Evolutionary conservation across 92 coral and sea anemone genomes (phyloP).

Genomic region (Palythoa grandis): DNA sequence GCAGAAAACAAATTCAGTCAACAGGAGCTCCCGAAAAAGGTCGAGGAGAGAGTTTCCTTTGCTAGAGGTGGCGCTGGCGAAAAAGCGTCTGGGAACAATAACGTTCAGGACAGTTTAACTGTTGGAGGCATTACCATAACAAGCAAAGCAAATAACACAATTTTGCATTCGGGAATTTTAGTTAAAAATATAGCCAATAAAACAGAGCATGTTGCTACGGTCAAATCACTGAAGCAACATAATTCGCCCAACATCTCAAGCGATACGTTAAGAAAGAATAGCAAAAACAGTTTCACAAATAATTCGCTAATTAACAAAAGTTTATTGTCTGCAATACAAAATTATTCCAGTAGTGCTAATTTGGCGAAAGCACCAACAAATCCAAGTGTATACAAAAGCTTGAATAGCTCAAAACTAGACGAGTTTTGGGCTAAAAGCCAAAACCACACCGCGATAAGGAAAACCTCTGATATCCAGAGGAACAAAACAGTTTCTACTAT

Average conservation of each 20-base stretch:
- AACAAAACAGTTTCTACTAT: neutral
- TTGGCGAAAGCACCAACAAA: neutral
- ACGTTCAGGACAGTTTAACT: neutral
- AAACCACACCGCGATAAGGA: neutral
- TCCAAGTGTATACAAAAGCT: neutral
- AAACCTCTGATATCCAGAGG: neutral
- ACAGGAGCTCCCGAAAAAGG: neutral
- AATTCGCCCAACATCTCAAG: neutral
- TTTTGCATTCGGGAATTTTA: neutral
- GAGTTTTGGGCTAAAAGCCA: neutral
- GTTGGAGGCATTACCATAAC: conserved; percentile 18
- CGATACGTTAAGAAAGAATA: neutral
- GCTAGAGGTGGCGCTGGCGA: neutral
- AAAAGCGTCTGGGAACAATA: neutral
- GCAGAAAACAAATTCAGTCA: neutral
- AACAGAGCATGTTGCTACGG: neutral
- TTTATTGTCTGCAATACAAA: neutral
- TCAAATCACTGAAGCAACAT: conserved; percentile 12
- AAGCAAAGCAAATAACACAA: neutral
- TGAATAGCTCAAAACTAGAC: neutral
- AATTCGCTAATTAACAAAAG: neutral
- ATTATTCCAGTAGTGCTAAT: neutral
- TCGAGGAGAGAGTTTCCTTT: neutral
- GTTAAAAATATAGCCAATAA: neutral
- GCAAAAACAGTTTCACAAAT: neutral